Evolutionary conservation across 2,888 invertebrate species (phyloP), one percentile per base, ranked within the genome.

Genomic region (Drosophila subquinaria): DNA sequence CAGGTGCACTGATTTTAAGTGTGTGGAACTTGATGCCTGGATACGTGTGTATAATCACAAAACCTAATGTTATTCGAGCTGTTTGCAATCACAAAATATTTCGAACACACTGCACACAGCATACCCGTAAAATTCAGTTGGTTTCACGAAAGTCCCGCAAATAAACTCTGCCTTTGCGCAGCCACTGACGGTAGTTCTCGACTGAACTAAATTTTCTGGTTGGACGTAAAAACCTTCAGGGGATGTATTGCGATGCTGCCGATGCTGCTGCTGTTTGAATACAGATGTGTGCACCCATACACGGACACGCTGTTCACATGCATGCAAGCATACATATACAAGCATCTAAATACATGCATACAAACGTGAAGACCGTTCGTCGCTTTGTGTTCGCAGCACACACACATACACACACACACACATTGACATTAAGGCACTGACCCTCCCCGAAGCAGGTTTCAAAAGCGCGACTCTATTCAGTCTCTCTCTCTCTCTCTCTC

Each of bases 191-290:
- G 89, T 90, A 90, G 86, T 91, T 91, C 90, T 91, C 90, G 89
- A 91, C 91, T 91, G 91, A 91, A 90, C 89, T 81, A 79, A 89
- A 89, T 90, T 91, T 90, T 91, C 90, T 90, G 89, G 89, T 90
- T 90, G 91, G 91, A 84, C 89, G 82, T 89, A 91, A 91, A 92
- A 81, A 92, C 92, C 92, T 93, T 89, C 85, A 81, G 93, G 93
- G 93, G 92, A 92, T 92, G 86, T 88, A 73, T 62, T 47, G 61
- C 70, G 75, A 76, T 76, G 76, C 76, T 69, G 80, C 56, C 53
- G 82, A 59, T 64, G 73, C 64, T 61, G 81, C 73, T 76, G 81
- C 79, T 51, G 79, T 59, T 60, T 77, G 57, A 69, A 69, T 64
- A 77, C 77, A 73, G 52, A 64, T 59, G 57, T 66, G 57, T 55